Conservation (phyloP, 1,140 invertebrate genomes). For the Cyrtorhinus lividipennis region DNA sequence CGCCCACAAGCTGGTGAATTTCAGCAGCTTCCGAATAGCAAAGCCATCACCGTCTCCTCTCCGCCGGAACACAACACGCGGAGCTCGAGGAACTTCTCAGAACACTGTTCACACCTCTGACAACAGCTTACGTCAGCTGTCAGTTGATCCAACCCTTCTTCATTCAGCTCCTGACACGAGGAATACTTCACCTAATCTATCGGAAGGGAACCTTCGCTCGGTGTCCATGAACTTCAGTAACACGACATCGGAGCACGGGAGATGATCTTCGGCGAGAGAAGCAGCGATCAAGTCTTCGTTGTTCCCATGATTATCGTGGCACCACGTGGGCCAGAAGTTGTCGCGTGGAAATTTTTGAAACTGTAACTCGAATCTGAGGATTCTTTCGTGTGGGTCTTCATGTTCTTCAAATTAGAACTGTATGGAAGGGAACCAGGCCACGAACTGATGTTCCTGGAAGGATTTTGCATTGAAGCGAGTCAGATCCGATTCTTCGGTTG, state of each 20-base stretch:
- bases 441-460: too few species aligned
- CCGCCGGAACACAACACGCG: constrained; percentile 17
- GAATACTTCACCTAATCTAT: constrained; percentile 20
- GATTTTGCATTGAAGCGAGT: too few species aligned
- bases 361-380: too few species aligned
- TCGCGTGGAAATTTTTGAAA: too few species aligned
- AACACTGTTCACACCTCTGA: constrained; percentile 5
- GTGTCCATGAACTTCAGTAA: constrained; percentile 24
- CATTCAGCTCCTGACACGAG: constrained; percentile 22
- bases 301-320: not conserved
- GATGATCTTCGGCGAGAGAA: not conserved
- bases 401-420: too few species aligned
- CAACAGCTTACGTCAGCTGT: constrained; percentile 19
- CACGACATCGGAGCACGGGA: not conserved
- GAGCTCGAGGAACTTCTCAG: constrained; percentile 17
- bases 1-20: constrained; percentile 24
- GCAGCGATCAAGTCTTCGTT: not conserved
- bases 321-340: too few species aligned
- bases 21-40: constrained; percentile 26
- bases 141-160: constrained; percentile 21
- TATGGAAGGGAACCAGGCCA: too few species aligned
- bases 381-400: too few species aligned
- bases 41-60: constrained; percentile 21
- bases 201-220: constrained; percentile 18
- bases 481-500: too few species aligned